Evolutionary conservation across 2,797 vertebrate genomes (phyloP).

Genomic region (Bufotes viridis): DNA sequence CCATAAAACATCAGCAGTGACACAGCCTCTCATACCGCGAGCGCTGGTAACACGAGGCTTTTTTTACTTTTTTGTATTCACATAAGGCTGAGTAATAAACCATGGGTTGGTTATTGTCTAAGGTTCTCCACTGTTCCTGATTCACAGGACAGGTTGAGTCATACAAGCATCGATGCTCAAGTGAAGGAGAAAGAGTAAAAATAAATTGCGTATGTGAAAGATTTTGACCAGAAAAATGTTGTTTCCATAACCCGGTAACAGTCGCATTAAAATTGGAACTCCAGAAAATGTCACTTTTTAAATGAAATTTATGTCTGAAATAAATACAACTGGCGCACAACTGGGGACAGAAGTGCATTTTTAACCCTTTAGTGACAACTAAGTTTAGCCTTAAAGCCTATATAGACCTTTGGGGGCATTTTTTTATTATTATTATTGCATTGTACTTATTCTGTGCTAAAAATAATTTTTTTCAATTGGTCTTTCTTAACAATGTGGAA

Average conservation of each 20-base stretch:
- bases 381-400: too few species aligned
- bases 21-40: not conserved
- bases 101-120: slow-evolving; percentile 11
- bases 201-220: not conserved
- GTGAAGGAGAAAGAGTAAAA: not conserved
- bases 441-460: too few species aligned
- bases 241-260: not conserved
- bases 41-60: not conserved
- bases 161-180: not conserved
- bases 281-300: too few species aligned
- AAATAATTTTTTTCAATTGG: too few species aligned
- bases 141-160: slow-evolving; percentile 24
- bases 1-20: not conserved
- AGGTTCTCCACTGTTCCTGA: slow-evolving; percentile 1
- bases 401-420: too few species aligned
- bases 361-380: too few species aligned
- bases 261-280: too few species aligned
- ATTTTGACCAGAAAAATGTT: not conserved
- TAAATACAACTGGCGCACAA: too few species aligned
- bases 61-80: slow-evolving; percentile 3
- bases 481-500: too few species aligned
- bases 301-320: too few species aligned
- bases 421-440: too few species aligned
- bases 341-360: too few species aligned
- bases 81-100: slow-evolving; percentile 36